Percentiles rank a stretch among this genome's conserved stretches.
Evolutionary conservation across 2,888 invertebrate genomes (phyloP).

Genomic region (Alentia gelatinosa): DNA sequence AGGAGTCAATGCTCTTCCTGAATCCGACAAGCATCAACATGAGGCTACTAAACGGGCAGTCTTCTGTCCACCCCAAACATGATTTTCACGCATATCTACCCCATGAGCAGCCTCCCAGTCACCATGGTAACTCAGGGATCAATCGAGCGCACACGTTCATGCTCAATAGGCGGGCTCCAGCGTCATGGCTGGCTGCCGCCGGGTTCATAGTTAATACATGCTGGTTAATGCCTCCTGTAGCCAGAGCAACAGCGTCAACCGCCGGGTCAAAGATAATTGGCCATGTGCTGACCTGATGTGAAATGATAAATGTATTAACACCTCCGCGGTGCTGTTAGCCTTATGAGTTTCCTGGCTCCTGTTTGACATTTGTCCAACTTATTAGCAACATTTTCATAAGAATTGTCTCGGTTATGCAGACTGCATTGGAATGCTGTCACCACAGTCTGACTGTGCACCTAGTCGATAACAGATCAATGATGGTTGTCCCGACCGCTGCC

Average conservation of each 20-base stretch:
- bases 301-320: neutral
- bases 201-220: conserved; percentile 28
- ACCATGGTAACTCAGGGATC: conserved; percentile 21
- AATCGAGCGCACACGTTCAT: neutral
- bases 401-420: no score
- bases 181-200: conserved; percentile 15
- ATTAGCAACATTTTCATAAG: no score
- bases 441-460: no score
- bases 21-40: no score
- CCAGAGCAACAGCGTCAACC: neutral
- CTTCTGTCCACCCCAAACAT: neutral
- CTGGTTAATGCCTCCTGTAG: neutral
- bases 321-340: no score
- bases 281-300: neutral
- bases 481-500: no score
- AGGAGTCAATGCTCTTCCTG: neutral
- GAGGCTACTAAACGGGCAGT: no score
- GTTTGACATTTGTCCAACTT: no score
- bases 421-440: no score
- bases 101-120: neutral
- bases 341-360: no score
- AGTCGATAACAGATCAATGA: no score
- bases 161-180: neutral
- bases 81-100: neutral
- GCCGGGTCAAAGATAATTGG: neutral